These are phyloP conservation scores for Protomyctophum bolini DNA, from an alignment of 2,113 vertebrate genomes.

Conservation along the genomic window DNA sequence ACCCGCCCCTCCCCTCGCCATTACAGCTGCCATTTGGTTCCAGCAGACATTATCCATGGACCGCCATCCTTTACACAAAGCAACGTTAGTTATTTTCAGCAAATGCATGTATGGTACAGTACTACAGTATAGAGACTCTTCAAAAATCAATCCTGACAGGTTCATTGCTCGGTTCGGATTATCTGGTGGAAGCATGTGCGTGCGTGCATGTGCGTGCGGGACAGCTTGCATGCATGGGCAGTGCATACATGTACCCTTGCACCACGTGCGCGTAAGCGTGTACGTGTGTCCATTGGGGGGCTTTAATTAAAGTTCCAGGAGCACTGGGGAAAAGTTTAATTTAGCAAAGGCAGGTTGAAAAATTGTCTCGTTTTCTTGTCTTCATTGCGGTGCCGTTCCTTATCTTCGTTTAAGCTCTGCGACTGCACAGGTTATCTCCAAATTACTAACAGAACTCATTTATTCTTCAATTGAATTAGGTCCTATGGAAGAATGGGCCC, in stretches of 20 bases:
- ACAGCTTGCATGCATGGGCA: neutral
- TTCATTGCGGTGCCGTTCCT: constrained; percentile 71
- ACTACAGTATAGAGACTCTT: too few species aligned
- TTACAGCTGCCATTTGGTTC: too few species aligned
- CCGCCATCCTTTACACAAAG: too few species aligned
- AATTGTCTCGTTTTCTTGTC: constrained; percentile 76
- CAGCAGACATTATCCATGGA: too few species aligned
- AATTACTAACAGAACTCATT: constrained; percentile 81
- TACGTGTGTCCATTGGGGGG: constrained; percentile 28
- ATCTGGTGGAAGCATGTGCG: constrained; percentile 44
- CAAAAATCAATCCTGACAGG: constrained; percentile 25
- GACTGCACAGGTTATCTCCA: constrained; percentile 77
- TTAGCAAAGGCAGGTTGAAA: constrained; percentile 71
- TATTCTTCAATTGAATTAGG: constrained; percentile 81
- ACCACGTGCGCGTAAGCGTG: constrained; percentile 67
- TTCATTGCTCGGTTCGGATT: constrained; percentile 66
- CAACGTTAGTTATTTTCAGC: constrained; percentile 51
- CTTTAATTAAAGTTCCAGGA: constrained; percentile 78
- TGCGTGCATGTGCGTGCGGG: neutral
- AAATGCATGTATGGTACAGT: neutral
- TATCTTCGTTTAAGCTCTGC: constrained; percentile 71
- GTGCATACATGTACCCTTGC: constrained; percentile 40
- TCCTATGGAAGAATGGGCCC: constrained; percentile 45
- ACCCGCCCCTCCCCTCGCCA: too few species aligned
- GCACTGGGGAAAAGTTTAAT: constrained; percentile 70